Conservation (phyloP, 2,113 vertebrate genomes). For the Corythaeola cristata region DNA sequence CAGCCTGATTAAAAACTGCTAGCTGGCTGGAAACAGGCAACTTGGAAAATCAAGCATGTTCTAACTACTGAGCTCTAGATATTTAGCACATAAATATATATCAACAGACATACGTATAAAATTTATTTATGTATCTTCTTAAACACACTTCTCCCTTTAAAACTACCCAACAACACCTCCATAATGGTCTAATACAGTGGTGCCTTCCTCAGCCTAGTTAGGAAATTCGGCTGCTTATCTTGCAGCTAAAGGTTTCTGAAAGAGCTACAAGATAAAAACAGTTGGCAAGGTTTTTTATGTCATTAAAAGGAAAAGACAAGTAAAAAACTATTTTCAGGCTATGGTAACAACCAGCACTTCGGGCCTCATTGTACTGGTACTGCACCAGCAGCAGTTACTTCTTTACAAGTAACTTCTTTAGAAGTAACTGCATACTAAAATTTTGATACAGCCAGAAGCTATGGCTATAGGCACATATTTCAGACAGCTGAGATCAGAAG, state of each 20-base stretch:
- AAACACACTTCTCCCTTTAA: background rate
- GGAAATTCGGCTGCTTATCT: background rate
- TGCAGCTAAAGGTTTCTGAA: background rate
- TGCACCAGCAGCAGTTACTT: background rate
- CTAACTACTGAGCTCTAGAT: background rate
- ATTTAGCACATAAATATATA: background rate
- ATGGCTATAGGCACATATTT: background rate
- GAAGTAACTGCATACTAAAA: background rate
- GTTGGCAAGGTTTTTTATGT: background rate
- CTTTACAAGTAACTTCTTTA: background rate
- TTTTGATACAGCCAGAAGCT: background rate
- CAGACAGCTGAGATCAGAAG: background rate
- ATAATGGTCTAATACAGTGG: background rate
- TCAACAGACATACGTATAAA: accelerated
- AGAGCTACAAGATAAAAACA: background rate
- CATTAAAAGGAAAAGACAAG: background rate
- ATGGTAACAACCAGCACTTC: background rate
- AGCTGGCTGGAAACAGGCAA: background rate
- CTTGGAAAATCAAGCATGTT: background rate
- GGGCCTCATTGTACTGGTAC: background rate
- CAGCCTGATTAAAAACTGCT: background rate
- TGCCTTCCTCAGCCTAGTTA: background rate
- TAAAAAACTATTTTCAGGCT: background rate
- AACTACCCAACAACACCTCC: background rate
- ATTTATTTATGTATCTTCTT: background rate